These are phyloP conservation scores for Sebastes fasciatus DNA, from an alignment of 2,113 vertebrate genomes.

Conservation along the genomic window DNA sequence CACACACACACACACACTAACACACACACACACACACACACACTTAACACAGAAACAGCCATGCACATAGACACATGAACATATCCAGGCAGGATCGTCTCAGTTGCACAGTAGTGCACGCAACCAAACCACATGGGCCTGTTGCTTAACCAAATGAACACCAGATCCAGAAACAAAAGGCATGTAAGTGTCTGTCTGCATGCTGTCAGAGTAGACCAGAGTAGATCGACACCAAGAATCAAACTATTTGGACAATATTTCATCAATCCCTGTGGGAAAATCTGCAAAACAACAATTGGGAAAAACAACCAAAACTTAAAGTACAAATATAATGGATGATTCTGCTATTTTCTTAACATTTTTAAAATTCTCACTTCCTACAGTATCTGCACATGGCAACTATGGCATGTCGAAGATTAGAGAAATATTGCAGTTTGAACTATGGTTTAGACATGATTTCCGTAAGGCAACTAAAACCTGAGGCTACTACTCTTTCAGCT, in stretches of 20 bases:
- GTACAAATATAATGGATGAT: background rate
- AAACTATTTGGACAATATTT: conserved; percentile 4
- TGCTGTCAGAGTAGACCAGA: conserved; percentile 41
- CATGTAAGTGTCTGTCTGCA: conserved; percentile 47
- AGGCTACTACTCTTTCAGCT: too few species aligned
- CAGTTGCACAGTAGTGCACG: conserved; percentile 70
- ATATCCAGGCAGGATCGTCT: conserved; percentile 54
- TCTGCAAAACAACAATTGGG: background rate
- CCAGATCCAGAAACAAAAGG: conserved; percentile 62
- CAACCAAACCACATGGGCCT: conserved; percentile 68
- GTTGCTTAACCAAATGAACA: conserved; percentile 69
- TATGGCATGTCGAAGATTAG: background rate
- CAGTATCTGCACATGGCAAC: background rate
- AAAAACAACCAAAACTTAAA: background rate
- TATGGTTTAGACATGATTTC: background rate
- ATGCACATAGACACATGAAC: conserved; percentile 60
- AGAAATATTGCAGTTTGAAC: background rate
- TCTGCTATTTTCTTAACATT: background rate
- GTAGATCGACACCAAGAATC: conserved; percentile 12
- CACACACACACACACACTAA: conserved; percentile 79
- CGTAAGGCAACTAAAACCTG: background rate
- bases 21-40: conserved; percentile 84
- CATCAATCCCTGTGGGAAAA: background rate
- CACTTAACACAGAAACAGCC: conserved; percentile 79
- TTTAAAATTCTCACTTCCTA: background rate